Conservation (phyloP, 1,140 invertebrate species). For the Epicauta chinensis region DNA sequence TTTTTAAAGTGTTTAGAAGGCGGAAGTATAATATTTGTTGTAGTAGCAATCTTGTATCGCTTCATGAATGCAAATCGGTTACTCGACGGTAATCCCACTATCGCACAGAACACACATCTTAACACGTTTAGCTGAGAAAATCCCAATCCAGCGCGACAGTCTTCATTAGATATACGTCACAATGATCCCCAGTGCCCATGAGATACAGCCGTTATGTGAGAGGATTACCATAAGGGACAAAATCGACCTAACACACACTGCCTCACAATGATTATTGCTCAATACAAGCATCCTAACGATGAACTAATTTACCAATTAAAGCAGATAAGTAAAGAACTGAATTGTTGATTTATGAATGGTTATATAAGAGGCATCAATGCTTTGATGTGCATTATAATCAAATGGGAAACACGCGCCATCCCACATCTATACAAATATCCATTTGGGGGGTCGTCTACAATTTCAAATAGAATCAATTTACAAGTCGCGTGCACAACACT, state of each 20-base stretch:
- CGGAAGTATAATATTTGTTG: conserved; percentile 37
- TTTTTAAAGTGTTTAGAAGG: no score
- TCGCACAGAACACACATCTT: conserved; percentile 34
- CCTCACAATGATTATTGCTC: conserved; percentile 12
- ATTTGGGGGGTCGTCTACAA: background rate
- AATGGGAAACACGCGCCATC: background rate
- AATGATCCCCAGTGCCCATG: conserved; percentile 12
- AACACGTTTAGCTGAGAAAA: conserved; percentile 27
- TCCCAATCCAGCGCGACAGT: conserved; percentile 22
- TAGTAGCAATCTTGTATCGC: conserved; percentile 35
- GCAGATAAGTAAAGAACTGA: background rate
- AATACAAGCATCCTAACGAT: conserved; percentile 1
- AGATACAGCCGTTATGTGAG: conserved; percentile 19
- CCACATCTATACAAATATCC: background rate
- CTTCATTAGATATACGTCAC: conserved; percentile 24
- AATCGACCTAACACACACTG: conserved; percentile 4
- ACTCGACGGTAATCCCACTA: conserved; percentile 33
- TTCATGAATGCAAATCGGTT: conserved; percentile 39
- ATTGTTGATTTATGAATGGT: background rate
- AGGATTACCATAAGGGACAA: conserved; percentile 19
- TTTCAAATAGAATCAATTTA: conserved; percentile 4
- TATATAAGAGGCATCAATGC: background rate
- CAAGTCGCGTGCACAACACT: conserved; percentile 5
- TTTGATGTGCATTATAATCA: background rate
- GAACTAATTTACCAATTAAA: conserved; percentile 10